These are phyloP conservation scores for Coelinius sp. DNA, from an alignment of 2,888 invertebrate genomes.

Conservation along the genomic window DNA sequence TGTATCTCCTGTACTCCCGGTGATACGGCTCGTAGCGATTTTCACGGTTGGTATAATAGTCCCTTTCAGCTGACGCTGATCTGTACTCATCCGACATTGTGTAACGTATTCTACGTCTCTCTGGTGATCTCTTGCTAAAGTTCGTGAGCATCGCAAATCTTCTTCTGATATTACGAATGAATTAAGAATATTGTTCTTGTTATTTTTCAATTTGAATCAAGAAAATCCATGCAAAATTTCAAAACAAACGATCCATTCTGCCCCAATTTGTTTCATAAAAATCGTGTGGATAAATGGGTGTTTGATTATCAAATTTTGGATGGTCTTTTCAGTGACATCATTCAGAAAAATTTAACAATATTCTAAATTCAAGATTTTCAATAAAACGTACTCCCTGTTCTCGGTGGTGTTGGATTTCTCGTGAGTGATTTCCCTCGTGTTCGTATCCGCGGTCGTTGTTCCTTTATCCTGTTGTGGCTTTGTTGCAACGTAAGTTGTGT, in stretches of 20 bases:
- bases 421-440: constrained; percentile 46
- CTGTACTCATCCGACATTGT: constrained; percentile 46
- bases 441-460: constrained; percentile 37
- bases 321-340: not conserved
- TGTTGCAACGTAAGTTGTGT: constrained; percentile 37
- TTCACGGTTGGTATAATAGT: constrained; percentile 47
- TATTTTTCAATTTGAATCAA: too few relatives aligned
- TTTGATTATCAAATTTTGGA: too few relatives aligned
- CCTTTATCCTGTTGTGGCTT: constrained; percentile 36
- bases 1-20: constrained; percentile 46
- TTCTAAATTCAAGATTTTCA: not conserved
- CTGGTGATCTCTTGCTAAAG: constrained; percentile 61
- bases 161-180: constrained; percentile 52
- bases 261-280: too few relatives aligned
- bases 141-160: constrained; percentile 64
- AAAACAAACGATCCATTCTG: too few relatives aligned
- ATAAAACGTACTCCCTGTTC: constrained; percentile 63
- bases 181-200: not conserved
- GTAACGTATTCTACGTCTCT: constrained; percentile 54
- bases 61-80: constrained; percentile 44
- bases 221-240: too few relatives aligned
- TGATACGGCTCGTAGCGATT: constrained; percentile 40
- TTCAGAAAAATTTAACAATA: not conserved
- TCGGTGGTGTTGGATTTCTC: constrained; percentile 51
- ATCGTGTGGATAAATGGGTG: too few relatives aligned